A percentile compares a stretch with the other conserved stretches of the same genome.
Evolutionary conservation across 1,140 invertebrate genomes (phyloP).

Genomic region (Caenorhabditis remanei): DNA sequence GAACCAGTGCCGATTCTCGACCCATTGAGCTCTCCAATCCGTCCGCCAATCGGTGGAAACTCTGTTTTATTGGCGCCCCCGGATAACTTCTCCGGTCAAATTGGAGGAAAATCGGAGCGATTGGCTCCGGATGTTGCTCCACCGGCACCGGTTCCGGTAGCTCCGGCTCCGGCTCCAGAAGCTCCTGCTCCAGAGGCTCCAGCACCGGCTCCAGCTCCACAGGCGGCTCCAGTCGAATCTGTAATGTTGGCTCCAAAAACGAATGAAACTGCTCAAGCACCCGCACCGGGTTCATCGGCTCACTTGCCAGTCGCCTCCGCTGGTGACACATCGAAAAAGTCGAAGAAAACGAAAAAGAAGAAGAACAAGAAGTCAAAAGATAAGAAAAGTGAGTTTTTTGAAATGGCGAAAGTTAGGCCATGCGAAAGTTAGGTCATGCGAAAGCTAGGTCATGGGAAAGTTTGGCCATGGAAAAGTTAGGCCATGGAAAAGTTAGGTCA

Average conservation of each 20-base stretch:
- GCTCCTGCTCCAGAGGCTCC: too few relatives aligned
- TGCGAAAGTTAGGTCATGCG: too few relatives aligned
- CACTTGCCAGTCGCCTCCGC: background rate
- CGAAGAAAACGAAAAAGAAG: conserved; percentile 9
- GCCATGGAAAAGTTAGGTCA: too few relatives aligned
- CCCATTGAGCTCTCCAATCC: conserved; percentile 32
- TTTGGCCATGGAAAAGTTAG: too few relatives aligned
- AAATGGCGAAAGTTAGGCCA: too few relatives aligned
- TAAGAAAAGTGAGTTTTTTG: conserved; percentile 29
- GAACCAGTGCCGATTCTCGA: background rate
- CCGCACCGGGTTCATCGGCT: background rate
- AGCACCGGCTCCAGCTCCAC: too few relatives aligned
- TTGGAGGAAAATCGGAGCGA: conserved; percentile 37
- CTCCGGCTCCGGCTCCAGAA: background rate
- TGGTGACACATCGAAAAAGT: conserved; percentile 3
- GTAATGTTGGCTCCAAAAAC: background rate
- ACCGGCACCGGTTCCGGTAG: background rate
- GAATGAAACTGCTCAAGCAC: background rate
- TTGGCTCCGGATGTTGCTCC: conserved; percentile 1
- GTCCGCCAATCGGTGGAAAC: conserved; percentile 11
- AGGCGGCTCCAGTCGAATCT: background rate
- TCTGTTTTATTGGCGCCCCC: conserved; percentile 15
- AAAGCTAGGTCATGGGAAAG: too few relatives aligned
- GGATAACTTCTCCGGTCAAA: conserved; percentile 16
- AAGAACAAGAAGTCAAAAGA: conserved; percentile 42